Conservation (phyloP, 2,113 vertebrate genomes). For the Pangasianodon gigas region DNA sequence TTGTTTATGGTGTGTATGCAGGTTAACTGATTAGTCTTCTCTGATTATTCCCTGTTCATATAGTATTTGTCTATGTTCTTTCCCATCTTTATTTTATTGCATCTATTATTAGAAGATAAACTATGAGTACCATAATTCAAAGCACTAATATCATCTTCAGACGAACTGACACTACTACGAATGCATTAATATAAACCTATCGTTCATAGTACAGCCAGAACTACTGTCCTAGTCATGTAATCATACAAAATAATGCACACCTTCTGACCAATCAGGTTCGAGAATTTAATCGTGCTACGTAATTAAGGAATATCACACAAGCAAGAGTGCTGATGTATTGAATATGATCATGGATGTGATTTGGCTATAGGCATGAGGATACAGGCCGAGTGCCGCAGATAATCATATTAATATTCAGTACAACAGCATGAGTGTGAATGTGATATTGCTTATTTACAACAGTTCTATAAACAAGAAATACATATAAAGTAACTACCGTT, state of each 20-base stretch:
- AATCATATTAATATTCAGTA: neutral
- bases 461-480: neutral
- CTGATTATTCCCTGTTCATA: neutral
- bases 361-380: neutral
- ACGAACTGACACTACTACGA: neutral
- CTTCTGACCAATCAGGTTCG: neutral
- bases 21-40: neutral
- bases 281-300: neutral
- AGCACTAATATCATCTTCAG: neutral
- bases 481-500: neutral
- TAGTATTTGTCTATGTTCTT: neutral
- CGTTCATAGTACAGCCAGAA: neutral
- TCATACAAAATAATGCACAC: neutral
- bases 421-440: neutral
- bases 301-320: neutral
- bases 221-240: neutral
- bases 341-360: neutral
- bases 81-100: neutral
- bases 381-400: neutral
- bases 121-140: neutral
- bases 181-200: neutral
- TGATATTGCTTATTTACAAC: neutral
- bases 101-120: neutral
- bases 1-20: neutral
- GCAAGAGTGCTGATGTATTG: neutral